A percentile compares a stretch with the other conserved stretches of the same genome.
Conservation (phyloP, 2,797 vertebrate species). For the Sebastes matsubarae region DNA sequence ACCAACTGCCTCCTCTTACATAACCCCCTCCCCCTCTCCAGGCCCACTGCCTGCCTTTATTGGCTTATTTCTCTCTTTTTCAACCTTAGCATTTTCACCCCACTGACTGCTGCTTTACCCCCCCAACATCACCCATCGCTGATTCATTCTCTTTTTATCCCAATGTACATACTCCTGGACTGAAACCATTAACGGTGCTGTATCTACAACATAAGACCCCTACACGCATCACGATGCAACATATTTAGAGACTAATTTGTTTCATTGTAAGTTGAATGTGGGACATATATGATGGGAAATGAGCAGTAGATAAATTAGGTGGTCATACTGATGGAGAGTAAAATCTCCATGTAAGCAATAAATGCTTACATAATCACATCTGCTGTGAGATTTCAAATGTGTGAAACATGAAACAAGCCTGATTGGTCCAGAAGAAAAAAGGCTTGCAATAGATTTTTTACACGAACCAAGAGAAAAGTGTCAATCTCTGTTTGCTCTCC, state of each 20-base stretch:
- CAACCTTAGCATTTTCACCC: conserved; percentile 74
- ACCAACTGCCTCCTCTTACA: conserved; percentile 84
- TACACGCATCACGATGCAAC: not conserved
- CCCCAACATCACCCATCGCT: not conserved
- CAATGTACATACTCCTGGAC: not conserved
- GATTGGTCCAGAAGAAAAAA: conserved; percentile 45
- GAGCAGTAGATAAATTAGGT: conserved; percentile 10
- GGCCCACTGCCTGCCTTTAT: conserved; percentile 72
- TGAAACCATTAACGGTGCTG: not conserved
- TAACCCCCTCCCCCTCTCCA: conserved; percentile 80
- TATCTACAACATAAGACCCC: conserved; percentile 4
- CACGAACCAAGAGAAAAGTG: conserved; percentile 7
- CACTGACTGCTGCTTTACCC: conserved; percentile 35
- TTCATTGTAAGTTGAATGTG: not conserved
- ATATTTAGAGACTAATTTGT: conserved; percentile 6
- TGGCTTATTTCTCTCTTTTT: conserved; percentile 80
- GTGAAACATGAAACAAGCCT: conserved; percentile 63
- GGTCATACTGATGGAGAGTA: conserved; percentile 25
- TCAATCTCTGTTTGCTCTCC: conserved; percentile 33
- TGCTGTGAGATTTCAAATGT: conserved; percentile 61
- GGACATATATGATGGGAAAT: conserved; percentile 3
- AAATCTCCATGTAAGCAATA: conserved; percentile 58
- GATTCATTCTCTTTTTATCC: conserved; percentile 21
- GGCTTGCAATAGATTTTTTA: conserved; percentile 16
- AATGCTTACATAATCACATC: conserved; percentile 76